Base-by-base conservation (phyloP, 2,113 vertebrate species). In the Loxodonta africana region DNA sequence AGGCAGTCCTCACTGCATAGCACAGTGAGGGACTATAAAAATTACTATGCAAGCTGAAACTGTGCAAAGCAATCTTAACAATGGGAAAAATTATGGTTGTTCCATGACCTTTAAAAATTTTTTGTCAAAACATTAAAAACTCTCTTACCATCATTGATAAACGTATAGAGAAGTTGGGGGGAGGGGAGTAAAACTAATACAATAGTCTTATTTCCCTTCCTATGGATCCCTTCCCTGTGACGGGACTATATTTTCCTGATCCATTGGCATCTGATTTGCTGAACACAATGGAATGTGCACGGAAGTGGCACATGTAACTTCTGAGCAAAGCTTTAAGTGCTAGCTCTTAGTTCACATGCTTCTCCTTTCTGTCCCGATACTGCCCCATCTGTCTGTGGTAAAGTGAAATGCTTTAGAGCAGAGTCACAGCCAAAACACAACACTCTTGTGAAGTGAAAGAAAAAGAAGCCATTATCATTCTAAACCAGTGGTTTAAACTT, bases 11-110 rank as follows among this genome's bases (percentile, higher is more conserved):
- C 5, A 1, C 0, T 20, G 3, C 20, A 11, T 3, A 6, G 12
- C 1, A 1, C 1, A 1, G 4, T 15, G 14, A 4, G 23, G 26
- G 65, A 20, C 11, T 1, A 1, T 9, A 18, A 85, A 46, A 76
- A 14, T 25, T 33, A 84, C 9, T 83, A 23, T 1, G 3, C 7
- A 8, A 10, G 26, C n/a, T 1, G 8, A 82, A 88, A 73, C 17
- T 37, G 71, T 30, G n/a, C 46, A 74, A 83, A 77, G 77, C 48
- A 8, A n/a, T 71, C 37, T 41, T 62, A 91, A 78, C 62, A 73
- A 41, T 26, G 23, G 63, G 20, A 83, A 91, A 60, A 86, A 69
- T 62, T 15, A 53, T 14, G 26, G 71, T 51, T 48, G 0, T 12
- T 46, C 51, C 6, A 9, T 28, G 82, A 65, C 37, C 88, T 96